phyloP scores from a whole-genome alignment of 2,888 invertebrate species.

The Mesorhabditis sp. region DNA sequence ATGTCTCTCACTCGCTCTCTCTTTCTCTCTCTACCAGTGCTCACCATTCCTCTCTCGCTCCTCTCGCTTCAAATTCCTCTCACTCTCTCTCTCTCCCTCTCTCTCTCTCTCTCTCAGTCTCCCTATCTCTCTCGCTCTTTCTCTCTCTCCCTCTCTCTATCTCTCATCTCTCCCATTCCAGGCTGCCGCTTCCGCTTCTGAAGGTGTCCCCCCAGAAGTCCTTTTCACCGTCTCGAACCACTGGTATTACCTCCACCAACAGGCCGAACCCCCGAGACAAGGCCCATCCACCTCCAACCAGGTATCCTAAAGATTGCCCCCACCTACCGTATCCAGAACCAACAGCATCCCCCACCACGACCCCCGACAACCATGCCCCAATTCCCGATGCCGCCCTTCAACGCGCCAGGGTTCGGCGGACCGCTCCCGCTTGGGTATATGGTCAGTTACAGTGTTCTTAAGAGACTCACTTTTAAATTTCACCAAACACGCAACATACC shows the following conservation, averaged over 20 bases:
- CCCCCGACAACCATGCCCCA: constrained; percentile 8
- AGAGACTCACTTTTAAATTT: no score
- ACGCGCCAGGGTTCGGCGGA: background rate
- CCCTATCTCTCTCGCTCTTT: background rate
- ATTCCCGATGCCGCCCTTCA: constrained; percentile 7
- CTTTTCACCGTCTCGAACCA: background rate
- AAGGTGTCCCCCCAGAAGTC: background rate
- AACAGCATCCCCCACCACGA: background rate
- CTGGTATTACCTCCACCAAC: background rate
- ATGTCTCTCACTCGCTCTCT: background rate
- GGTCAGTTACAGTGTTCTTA: no score
- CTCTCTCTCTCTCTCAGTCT: background rate
- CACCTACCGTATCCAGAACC: no score
- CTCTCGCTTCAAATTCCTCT: no score
- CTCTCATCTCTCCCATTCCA: background rate
- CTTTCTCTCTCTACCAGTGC: no score
- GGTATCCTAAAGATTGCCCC: no score
- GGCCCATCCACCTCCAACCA: no score
- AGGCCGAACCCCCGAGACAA: background rate
- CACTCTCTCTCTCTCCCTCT: no score
- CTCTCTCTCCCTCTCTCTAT: background rate
- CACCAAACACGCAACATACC: no score
- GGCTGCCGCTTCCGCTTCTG: background rate
- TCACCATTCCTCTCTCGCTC: no score
- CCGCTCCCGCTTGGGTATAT: no score